Base-by-base conservation (phyloP, 2,113 vertebrate genomes). In the Corythaixoides concolor region DNA sequence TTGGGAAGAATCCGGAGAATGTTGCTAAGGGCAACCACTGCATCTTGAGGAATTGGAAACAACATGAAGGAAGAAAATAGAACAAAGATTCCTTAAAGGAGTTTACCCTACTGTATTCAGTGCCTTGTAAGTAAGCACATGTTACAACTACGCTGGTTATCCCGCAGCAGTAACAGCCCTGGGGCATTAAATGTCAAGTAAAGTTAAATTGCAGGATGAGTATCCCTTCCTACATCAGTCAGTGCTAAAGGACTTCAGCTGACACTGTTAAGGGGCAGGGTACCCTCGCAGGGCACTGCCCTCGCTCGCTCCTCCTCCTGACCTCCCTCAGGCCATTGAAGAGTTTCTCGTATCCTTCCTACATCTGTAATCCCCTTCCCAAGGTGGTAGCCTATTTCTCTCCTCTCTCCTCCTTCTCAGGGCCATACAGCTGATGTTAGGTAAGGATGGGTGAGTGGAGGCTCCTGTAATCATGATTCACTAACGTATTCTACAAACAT, bases 11-110 rank as follows among this genome's bases (percentile, higher is more conserved):
- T 78, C 39, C 0, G 16, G 52, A 92, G 66, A 82, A 79, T 9
- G 55, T 96, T 95, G 80, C 95, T 77, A 94, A 66, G 89, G 86
- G 91, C 92, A 96, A 91, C 91, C 74, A 74, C 50, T 76, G 62
- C 69, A 62, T 95, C 58, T 81, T 79, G 60, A 92, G 84, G 91
- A 81, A 87, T 0, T 89, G 66, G 62, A 89, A 96, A 75, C 1
- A 9, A 79, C 41, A 43, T 43, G 41, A 12, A 43, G 35, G n/a
- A 89, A 87, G 77, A 93, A 95, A 91, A 91, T 19, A 91, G 76
- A 90, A 76, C 58, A 89, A 84, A 72, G 53, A 58, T 66, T 82
- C 80, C 69, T 88, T 94, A 76, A 66, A 92, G 81, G 62, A 74
- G 9, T 78, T 94, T 67, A 64, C 12, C 62, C 47, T 50, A 13